phyloP scores from a whole-genome alignment of 2,888 invertebrate species.

The Eupithecia subfuscata region DNA sequence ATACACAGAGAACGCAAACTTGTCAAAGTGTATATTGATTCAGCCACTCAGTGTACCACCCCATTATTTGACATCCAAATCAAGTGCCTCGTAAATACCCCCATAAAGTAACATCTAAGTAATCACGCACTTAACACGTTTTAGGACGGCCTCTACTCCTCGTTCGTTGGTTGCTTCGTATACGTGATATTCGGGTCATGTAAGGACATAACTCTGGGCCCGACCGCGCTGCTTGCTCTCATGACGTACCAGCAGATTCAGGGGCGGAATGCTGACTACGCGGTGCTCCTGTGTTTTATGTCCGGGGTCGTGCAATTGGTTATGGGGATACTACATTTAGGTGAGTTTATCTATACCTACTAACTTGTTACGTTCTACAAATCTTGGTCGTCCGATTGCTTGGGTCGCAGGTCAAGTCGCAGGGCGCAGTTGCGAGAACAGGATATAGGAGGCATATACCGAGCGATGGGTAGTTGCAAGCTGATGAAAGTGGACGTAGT shows the following conservation, averaged over 20 bases:
- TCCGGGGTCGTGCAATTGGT: constrained; percentile 91
- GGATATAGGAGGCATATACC: background rate
- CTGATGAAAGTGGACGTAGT: background rate
- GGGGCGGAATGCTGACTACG: constrained; percentile 89
- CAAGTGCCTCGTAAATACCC: constrained; percentile 14
- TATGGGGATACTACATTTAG: constrained; percentile 92
- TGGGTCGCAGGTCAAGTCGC: background rate
- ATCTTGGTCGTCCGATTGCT: background rate
- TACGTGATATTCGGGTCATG: constrained; percentile 95
- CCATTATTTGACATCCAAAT: constrained; percentile 16
- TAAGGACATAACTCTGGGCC: constrained; percentile 94
- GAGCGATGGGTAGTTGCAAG: background rate
- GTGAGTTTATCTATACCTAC: constrained; percentile 73
- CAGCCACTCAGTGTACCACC: constrained; percentile 5
- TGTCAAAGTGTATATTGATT: background rate
- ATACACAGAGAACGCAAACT: background rate
- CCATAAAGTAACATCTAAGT: constrained; percentile 17
- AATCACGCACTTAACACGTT: constrained; percentile 28
- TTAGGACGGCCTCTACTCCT: constrained; percentile 97
- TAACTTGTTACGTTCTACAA: background rate
- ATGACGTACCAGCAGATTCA: constrained; percentile 93
- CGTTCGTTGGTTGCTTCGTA: constrained; percentile 96
- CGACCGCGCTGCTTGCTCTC: constrained; percentile 96
- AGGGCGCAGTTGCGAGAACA: background rate
- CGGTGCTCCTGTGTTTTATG: constrained; percentile 92